phyloP scores from a whole-genome alignment of 2,113 vertebrate species.

The Albula glossodonta region DNA sequence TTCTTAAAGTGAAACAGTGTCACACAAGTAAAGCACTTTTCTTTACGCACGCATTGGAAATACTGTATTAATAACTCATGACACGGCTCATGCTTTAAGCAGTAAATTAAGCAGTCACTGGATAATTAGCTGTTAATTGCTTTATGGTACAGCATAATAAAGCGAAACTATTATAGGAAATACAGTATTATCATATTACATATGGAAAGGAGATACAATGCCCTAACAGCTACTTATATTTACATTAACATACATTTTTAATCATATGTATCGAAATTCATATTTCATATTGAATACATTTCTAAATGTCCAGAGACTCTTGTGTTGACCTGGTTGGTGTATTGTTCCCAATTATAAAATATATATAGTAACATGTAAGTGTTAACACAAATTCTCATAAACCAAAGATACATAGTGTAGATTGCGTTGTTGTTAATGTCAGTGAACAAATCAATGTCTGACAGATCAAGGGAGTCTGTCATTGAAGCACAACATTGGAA shows the following conservation, averaged over 20 bases:
- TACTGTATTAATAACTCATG: background rate
- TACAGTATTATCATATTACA: background rate
- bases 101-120: background rate
- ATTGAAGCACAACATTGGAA: too few species aligned
- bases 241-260: background rate
- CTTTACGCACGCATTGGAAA: background rate
- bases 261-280: background rate
- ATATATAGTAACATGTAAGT: background rate
- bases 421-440: background rate
- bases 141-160: background rate
- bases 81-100: background rate
- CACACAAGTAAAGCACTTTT: background rate
- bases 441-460: too few species aligned
- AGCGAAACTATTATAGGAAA: background rate
- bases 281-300: background rate
- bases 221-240: background rate
- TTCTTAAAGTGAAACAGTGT: background rate
- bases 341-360: background rate
- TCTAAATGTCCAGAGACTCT: background rate
- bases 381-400: background rate
- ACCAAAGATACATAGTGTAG: background rate
- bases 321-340: background rate
- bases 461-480: too few species aligned
- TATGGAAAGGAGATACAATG: background rate
- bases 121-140: background rate